Evolutionary conservation across 2,797 vertebrate genomes (phyloP), one percentile per base, ranked within the genome.

Genomic region (Telmatherina bonti): DNA sequence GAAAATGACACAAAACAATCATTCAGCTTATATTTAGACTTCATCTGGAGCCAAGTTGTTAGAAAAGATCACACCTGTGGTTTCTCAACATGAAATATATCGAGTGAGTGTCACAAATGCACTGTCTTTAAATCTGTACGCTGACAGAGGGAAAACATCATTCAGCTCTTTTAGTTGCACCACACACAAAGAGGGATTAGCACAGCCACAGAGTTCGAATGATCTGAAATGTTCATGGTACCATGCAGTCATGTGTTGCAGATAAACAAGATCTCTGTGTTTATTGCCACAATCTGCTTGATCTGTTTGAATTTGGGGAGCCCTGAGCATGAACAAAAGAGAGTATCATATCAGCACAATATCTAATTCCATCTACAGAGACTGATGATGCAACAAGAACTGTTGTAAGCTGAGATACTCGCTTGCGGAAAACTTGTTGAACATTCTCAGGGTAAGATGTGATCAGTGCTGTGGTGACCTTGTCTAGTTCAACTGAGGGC

Each of bases 381-480:
- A 83, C 70, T n/a, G 75, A 76, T 30, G 43, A 47, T 43, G 33
- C 84, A 62, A 59, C 45, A 68, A 83, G 45, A 47, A 87, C 61
- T 53, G 61, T 0, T 47, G 51, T 5, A 41, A 63, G 70, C 27
- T 77, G 31, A 20, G 70, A 57, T 36, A 70, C 5, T 67, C 38
- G 77, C 47, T 78, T 65, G 16, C 2, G 5, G 30, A 88, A 60
- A 56, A 72, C 2, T 0, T 64, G 41, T 22, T 85, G 79, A n/a
- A 85, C 38, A 75, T 81, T 81, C 20, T 77, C 74, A 52, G 82
- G 67, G 5, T 43, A 86, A 82, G 75, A 86, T 35, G 75, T 45
- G 20, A 88, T 12, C 0, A 9, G 35, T 24, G 20, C 30, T 67
- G 62, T 61, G 16, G 61, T 79, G 3, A 87, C 76, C 51, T 56